Evolutionary conservation across 2,888 invertebrate genomes (phyloP), one percentile per base, ranked within the genome.

Genomic region (Fragum whitleyi): DNA sequence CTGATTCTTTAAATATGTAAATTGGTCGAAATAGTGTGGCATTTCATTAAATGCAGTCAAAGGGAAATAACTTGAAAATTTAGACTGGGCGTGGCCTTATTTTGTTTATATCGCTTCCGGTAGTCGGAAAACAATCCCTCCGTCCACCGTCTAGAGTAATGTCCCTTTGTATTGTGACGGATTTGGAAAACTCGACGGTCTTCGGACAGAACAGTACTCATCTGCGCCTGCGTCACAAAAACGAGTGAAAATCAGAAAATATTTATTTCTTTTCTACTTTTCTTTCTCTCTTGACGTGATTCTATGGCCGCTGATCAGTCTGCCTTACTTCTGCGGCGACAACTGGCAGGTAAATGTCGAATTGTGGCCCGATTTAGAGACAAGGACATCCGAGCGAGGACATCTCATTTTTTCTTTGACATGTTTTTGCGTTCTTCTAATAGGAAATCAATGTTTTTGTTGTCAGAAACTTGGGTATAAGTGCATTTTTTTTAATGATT

Each of bases 221-320:
- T 69, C 81, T 81, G 84, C 81, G 81, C 80, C 80, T 83, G 83
- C 75, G 83, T 80, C 77, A 71, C 47, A 29, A 73, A 47, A 73
- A 42, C 53, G 53, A 26, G 32, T 55, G n/a, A 39, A 72, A 61
- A 75, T 39, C 62, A 62, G 62, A 42, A 36, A 47, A 36, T 61
- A 26, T 67, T 53, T 61, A 28, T 81, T 71, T 76, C 53, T 75
- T 72, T 68, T 29, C 62, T 32, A 51, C 39, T 36, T 55, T 57
- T 59, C 71, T 76, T 67, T 68, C 29, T n/a, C 9, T 65, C 11
- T 11, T n/a, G 55, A 32, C 23, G 36, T 21, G n/a, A 29, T 79
- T 82, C 78, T 72, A 91, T 91, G 91, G 90, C 91, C 86, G 79
- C 81, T 68, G 90, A 91, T 70, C 90, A 90, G 76, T 89, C 91